Conservation (phyloP, 2,797 vertebrate genomes). For the Sebastes trivittatus region DNA sequence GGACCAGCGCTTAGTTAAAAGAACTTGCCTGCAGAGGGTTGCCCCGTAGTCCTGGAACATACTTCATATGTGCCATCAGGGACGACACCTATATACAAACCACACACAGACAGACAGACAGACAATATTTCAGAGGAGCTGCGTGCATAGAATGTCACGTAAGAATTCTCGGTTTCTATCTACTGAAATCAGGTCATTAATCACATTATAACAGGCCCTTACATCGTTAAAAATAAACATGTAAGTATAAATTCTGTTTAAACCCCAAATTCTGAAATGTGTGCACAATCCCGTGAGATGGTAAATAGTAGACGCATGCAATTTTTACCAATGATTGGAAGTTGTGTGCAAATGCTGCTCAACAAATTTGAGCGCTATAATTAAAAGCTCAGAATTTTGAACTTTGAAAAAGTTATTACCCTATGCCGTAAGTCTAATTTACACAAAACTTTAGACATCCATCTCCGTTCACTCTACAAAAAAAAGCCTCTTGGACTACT, state of each 20-base stretch:
- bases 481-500: no score
- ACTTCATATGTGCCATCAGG: constrained; percentile 99
- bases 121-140: neutral
- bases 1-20: neutral
- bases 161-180: neutral
- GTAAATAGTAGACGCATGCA: no score
- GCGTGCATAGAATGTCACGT: neutral
- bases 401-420: no score
- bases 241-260: neutral
- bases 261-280: neutral
- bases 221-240: neutral
- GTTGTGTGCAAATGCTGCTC: no score
- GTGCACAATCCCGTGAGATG: neutral
- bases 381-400: no score
- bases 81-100: constrained; percentile 89
- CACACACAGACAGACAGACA: neutral
- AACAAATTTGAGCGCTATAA: no score
- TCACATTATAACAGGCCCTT: neutral
- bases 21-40: constrained; percentile 90
- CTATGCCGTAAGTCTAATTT: no score
- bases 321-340: no score
- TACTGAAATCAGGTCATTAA: neutral
- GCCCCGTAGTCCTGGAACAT: constrained; percentile 96
- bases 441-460: no score
- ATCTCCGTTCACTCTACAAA: no score